phyloP scores from a whole-genome alignment of 2,888 invertebrate genomes.

The Himalopsyche kuldschensis region DNA sequence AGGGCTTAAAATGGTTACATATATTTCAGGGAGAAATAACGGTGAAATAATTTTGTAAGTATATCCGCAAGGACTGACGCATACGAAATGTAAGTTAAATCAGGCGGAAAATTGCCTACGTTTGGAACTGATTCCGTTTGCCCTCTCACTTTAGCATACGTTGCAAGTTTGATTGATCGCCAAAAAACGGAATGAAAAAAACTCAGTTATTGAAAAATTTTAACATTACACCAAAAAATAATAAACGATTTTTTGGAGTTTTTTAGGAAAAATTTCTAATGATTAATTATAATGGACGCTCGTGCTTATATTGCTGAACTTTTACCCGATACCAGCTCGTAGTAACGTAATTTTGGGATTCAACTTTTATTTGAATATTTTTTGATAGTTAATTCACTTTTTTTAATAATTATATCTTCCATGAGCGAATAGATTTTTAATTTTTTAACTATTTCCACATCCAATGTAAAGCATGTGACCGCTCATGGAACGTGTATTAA shows the following conservation, averaged over 20 bases:
- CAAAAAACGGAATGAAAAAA: neutral
- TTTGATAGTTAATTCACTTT: too few relatives aligned
- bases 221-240: neutral
- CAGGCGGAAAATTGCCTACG: neutral
- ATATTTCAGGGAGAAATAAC: neutral
- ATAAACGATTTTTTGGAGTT: neutral
- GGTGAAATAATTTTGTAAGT: neutral
- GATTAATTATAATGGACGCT: neutral
- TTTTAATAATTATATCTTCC: too few relatives aligned
- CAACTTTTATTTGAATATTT: too few relatives aligned
- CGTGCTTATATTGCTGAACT: neutral
- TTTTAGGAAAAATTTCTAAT: neutral
- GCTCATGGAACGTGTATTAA: too few relatives aligned
- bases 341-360: too few relatives aligned
- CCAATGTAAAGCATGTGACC: too few relatives aligned
- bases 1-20: too few relatives aligned
- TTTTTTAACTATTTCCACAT: too few relatives aligned
- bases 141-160: neutral
- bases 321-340: too few relatives aligned
- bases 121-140: neutral
- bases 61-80: neutral
- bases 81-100: neutral
- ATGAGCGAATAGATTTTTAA: too few relatives aligned
- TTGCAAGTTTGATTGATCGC: neutral
- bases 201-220: neutral